These are phyloP conservation scores for Diadumene lineata DNA, from an alignment of 92 coral and sea anemone genomes.

Conservation along the genomic window DNA sequence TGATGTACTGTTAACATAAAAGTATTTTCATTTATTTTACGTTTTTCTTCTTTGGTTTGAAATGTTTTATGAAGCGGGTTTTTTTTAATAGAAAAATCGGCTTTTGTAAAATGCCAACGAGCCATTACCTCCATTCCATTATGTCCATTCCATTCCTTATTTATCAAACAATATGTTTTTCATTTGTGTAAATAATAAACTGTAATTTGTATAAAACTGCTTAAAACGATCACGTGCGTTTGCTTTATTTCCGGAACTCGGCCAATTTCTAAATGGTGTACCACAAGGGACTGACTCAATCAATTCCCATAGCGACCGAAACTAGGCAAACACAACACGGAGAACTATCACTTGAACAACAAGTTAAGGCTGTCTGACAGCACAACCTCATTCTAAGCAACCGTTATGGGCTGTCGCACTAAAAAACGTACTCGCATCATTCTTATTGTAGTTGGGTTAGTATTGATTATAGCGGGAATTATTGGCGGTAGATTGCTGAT, in stretches of 20 bases:
- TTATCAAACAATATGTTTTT: too few relatives aligned
- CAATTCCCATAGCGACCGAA: too few relatives aligned
- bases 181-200: too few relatives aligned
- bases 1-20: too few relatives aligned
- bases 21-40: too few relatives aligned
- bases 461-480: slow-evolving; percentile 49
- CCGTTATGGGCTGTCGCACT: slow-evolving; percentile 3
- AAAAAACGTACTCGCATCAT: slow-evolving; percentile 21
- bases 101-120: too few relatives aligned
- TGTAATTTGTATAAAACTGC: too few relatives aligned
- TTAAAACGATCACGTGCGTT: background rate
- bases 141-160: too few relatives aligned
- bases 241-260: background rate
- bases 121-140: too few relatives aligned
- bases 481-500: slow-evolving; percentile 44
- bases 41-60: too few relatives aligned
- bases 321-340: background rate
- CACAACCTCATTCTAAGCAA: background rate
- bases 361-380: background rate
- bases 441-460: slow-evolving; percentile 29
- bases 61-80: too few relatives aligned
- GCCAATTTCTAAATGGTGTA: background rate
- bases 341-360: background rate
- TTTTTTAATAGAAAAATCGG: too few relatives aligned
- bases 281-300: background rate